phyloP scores from a whole-genome alignment of 2,113 vertebrate genomes.

The Coracopsis vasa region DNA sequence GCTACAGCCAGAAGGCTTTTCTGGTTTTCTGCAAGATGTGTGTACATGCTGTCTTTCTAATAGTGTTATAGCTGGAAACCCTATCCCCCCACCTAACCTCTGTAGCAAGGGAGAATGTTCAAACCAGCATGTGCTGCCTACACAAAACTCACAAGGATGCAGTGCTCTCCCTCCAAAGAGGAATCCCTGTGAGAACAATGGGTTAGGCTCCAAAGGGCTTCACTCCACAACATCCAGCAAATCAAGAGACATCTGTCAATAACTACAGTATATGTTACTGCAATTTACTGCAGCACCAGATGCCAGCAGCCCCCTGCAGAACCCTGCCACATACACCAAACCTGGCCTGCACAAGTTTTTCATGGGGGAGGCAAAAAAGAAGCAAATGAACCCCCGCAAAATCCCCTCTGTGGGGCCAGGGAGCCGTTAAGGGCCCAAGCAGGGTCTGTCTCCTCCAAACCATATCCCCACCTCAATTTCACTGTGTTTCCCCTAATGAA shows the following conservation, averaged over 20 bases:
- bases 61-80: background rate
- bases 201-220: background rate
- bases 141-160: background rate
- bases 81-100: too few species aligned
- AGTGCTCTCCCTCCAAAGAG: background rate
- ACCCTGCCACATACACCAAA: background rate
- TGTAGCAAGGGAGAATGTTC: background rate
- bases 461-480: rapidly evolving
- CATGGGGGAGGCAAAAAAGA: background rate
- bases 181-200: rapidly evolving
- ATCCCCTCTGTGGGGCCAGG: rapidly evolving
- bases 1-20: too few species aligned
- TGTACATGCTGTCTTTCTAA: background rate
- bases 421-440: background rate
- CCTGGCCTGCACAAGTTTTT: background rate
- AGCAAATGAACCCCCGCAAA: background rate
- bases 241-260: background rate
- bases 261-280: background rate
- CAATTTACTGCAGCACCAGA: background rate
- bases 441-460: rapidly evolving
- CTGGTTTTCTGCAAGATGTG: background rate
- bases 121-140: background rate
- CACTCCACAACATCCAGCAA: background rate
- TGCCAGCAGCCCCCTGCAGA: background rate
- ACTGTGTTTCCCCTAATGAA: too few species aligned